Evolutionary conservation across 1,140 invertebrate species (phyloP), one percentile per base, ranked within the genome.

Genomic region (Stegodyphus mimosarum): DNA sequence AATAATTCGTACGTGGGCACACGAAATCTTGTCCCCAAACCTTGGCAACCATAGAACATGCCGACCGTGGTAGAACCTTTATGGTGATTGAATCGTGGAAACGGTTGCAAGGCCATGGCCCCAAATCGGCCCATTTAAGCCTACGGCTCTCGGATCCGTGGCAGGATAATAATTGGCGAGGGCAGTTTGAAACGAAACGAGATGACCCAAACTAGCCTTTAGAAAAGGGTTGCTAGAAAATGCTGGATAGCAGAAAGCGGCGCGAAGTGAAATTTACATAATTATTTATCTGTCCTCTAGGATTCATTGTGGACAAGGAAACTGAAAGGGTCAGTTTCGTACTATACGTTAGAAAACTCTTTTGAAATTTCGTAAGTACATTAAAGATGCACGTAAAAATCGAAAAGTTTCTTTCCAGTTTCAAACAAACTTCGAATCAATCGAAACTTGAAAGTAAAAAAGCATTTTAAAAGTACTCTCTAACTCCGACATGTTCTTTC

Each of bases 21-120:
- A 60, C 64, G n/a, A 67, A 67, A 17, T 18, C 10, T 15, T 15
- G 55, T 60, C 55, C 6, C 15, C 7, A 18, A 17, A 17, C 17
- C 64, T 17, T 18, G 11, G 64, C 64, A 17, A n/a, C n/a, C 17
- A 67, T 67, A 18, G 64, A 15, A 5, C 10, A 17, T 15, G 7
- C 1, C 64, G 7, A 67, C 64, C 7, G 5, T 13, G 6, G 64
- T n/a, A 13, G 63, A 15, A 50, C 64, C 76, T 78, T 78, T 78
- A 78, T 78, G 76, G 64, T 78, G 76, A 78, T 78, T 78, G 76
- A 78, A 78, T 78, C 64, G 64, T 33, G 76, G 64, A n/a, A 67
- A 67, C 64, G 17, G 64, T 7, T n/a, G 13, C 11, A n/a, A 60
- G 17, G 17, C 64, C 64, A 17, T n/a, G 64, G 64, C 64, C 76